Evolutionary conservation across 2,797 vertebrate genomes (phyloP).

Genomic region (Pangasius mekongensis): DNA sequence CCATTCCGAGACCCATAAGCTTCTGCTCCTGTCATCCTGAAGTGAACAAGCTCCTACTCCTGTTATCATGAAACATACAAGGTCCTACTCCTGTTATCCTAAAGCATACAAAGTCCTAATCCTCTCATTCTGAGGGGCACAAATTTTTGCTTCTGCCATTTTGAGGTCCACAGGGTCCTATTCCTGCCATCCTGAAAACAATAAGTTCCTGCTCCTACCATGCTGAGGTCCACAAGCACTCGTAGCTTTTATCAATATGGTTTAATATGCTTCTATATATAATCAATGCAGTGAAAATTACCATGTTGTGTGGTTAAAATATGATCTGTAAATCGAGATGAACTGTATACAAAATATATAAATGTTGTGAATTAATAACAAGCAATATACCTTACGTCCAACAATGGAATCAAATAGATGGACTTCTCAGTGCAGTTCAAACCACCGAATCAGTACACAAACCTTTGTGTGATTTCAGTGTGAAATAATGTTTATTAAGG

Average conservation of each 20-base stretch:
- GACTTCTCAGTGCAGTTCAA: neutral
- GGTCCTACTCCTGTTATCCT: neutral
- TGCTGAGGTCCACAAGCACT: neutral
- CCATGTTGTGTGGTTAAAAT: neutral
- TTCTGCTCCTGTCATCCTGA: neutral
- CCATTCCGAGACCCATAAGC: neutral
- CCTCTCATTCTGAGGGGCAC: neutral
- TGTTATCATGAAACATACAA: neutral
- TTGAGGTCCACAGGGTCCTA: no score
- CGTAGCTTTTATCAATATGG: neutral
- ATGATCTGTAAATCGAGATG: neutral
- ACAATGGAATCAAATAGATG: neutral
- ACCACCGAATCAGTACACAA: neutral
- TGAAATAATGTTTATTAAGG: constrained; percentile 50
- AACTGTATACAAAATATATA: neutral
- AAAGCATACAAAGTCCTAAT: neutral
- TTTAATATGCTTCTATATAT: neutral
- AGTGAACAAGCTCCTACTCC: neutral
- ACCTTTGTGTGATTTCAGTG: neutral
- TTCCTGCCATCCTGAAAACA: neutral
- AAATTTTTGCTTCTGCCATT: neutral
- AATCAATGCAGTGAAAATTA: neutral
- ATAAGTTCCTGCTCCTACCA: neutral
- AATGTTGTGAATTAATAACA: neutral
- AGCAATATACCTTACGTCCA: neutral